These are phyloP conservation scores for Eupelmus urozonus DNA, from an alignment of 2,888 invertebrate species.

Conservation along the genomic window DNA sequence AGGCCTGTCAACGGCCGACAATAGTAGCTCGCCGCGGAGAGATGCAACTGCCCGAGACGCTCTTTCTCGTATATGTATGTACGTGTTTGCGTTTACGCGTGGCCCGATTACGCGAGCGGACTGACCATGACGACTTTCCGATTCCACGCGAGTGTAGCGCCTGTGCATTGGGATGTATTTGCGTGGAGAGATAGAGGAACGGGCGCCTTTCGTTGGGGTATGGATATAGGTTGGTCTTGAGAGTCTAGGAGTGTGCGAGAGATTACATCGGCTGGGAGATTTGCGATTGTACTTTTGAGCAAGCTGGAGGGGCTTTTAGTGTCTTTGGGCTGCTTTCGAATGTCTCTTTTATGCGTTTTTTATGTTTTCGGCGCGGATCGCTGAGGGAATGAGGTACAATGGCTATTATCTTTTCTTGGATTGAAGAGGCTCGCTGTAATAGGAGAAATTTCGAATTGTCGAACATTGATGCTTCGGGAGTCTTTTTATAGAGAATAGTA, in stretches of 20 bases:
- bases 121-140: conserved; percentile 43
- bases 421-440: too few relatives aligned
- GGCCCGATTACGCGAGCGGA: conserved; percentile 59
- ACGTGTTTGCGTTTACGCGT: conserved; percentile 31
- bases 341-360: neutral
- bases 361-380: too few relatives aligned
- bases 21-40: neutral
- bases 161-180: too few relatives aligned
- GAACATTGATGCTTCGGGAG: too few relatives aligned
- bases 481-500: neutral
- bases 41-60: neutral
- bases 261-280: too few relatives aligned
- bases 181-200: too few relatives aligned
- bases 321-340: conserved; percentile 4
- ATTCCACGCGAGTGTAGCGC: conserved; percentile 20
- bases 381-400: neutral
- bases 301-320: too few relatives aligned
- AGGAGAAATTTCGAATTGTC: too few relatives aligned
- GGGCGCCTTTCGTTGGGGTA: too few relatives aligned
- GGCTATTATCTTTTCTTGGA: too few relatives aligned
- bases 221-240: too few relatives aligned
- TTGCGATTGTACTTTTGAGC: neutral
- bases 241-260: too few relatives aligned
- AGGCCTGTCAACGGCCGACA: conserved; percentile 20
- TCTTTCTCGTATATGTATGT: neutral